Conservation (phyloP, 2,113 vertebrate species). For the Anser brachyrhynchus region DNA sequence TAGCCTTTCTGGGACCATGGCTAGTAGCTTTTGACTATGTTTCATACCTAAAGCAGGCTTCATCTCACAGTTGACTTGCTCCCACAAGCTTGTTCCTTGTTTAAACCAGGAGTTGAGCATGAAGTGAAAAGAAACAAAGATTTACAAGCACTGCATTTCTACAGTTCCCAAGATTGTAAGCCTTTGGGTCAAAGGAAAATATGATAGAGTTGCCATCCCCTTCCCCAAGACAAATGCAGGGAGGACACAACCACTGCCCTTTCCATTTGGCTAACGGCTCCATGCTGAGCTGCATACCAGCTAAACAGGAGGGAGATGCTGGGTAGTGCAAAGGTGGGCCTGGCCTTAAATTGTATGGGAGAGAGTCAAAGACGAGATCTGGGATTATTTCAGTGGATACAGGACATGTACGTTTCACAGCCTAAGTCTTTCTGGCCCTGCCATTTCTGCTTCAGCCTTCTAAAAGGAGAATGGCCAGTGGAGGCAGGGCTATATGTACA, state of each 20-base stretch:
- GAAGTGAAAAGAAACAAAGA: background rate
- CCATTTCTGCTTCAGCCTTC: background rate
- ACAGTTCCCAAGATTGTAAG: background rate
- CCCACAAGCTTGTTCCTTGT: background rate
- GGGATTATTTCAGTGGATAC: background rate
- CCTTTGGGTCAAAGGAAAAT: background rate
- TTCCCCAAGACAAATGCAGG: background rate
- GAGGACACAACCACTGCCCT: background rate
- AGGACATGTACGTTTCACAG: background rate
- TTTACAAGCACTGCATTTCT: background rate
- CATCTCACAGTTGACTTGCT: background rate
- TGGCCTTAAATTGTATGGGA: background rate
- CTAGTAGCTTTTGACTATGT: background rate
- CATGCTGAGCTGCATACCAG: background rate
- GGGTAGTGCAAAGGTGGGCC: background rate
- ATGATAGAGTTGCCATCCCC: background rate
- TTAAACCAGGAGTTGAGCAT: background rate
- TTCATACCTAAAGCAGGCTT: background rate
- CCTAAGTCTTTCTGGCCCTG: background rate
- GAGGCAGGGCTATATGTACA: too few species aligned
- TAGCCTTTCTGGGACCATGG: background rate
- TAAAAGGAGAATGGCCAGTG: fast-evolving
- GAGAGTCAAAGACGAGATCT: background rate
- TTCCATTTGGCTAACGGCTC: background rate
- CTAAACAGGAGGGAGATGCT: background rate